Percentiles rank a stretch among this genome's conserved stretches.
phyloP scores from a whole-genome alignment of 2,797 vertebrate species.

The Ctenosaura bakeri region DNA sequence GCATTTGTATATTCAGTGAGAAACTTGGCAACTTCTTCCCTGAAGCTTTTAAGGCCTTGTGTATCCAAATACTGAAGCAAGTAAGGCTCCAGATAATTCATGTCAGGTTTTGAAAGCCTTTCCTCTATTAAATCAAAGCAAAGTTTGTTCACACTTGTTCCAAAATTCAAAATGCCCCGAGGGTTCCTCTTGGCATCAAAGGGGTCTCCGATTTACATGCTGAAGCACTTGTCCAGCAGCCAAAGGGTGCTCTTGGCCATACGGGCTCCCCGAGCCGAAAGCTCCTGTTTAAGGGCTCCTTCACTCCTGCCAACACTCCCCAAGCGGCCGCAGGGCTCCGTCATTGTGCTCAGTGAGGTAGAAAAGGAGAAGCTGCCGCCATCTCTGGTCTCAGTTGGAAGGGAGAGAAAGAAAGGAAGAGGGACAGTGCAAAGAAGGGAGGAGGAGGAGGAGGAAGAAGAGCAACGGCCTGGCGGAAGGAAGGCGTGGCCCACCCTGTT shows the following conservation, averaged over 20 bases:
- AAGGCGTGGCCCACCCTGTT: accelerated
- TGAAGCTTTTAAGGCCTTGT: conserved; percentile 56
- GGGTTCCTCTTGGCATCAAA: conserved; percentile 44
- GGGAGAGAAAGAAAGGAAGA: accelerated
- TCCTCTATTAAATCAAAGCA: conserved; percentile 85
- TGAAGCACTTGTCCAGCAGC: conserved; percentile 42
- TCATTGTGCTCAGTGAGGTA: neutral
- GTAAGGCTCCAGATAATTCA: conserved; percentile 52
- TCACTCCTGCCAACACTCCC: neutral
- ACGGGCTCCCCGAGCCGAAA: conserved; percentile 33
- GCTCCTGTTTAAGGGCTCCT: accelerated
- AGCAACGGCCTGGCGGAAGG: accelerated
- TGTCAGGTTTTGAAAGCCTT: conserved; percentile 68
- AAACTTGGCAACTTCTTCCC: conserved; percentile 69
- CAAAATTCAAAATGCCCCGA: conserved; percentile 86
- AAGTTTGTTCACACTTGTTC: conserved; percentile 89
- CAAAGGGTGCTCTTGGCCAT: conserved; percentile 18
- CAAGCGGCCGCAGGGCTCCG: neutral
- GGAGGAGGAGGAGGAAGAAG: too few species aligned
- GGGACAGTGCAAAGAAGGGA: too few species aligned
- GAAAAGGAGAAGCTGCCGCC: accelerated
- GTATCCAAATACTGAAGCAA: conserved; percentile 54
- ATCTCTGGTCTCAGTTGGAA: accelerated
- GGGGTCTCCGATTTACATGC: conserved; percentile 35
- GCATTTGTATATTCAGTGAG: conserved; percentile 65